Evolutionary conservation across 2,113 vertebrate genomes (phyloP), one percentile per base, ranked within the genome.

Genomic region (Rhabdomys dilectus): DNA sequence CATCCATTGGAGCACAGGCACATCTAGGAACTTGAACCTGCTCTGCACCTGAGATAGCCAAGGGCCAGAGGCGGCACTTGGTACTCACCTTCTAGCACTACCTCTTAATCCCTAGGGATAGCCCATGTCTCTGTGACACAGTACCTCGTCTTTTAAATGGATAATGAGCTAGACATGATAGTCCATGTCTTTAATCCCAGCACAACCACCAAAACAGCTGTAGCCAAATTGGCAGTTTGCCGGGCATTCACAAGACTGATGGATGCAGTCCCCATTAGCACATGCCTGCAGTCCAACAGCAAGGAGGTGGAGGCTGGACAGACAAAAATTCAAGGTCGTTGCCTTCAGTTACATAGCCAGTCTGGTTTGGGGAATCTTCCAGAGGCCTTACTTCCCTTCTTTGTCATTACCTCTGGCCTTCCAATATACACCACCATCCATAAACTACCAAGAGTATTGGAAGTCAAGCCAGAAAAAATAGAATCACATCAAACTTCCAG

Each of bases 401-500:
- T 62, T 22, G 4, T 45, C 36, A 22, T 58, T 89, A 75, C n/a
- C 45, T 85, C 51, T 29, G 58, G 31, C 34, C 12, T 29, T 75
- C 22, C 76, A 56, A 62, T 5, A 45, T 48, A 91, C n/a, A 24
- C 72, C 19, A 73, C 72, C 70, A 72, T n/a, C 70, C 3, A 21
- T 72, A 72, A 72, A 39, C 10, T 29, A 31, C 8, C 80, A 62
- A 5, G 42, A 58, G 36, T 17, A 81, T 26, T 80, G 68, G 84
- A 96, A 91, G 72, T 48, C 88, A 93, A 75, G 72, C 60, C 2
- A 11, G 34, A 95, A 91, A 91, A 80, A 70, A n/a, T 60, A 66
- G 45, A 78, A 89, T 22, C 62, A n/a, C 58, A 89, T 56, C 51
- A 80, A 91, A 72, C 16, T 80, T 76, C 70, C 39, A 9, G 45